Base-by-base conservation (phyloP, 2,888 invertebrate species). In the Drosophila longiperda region DNA sequence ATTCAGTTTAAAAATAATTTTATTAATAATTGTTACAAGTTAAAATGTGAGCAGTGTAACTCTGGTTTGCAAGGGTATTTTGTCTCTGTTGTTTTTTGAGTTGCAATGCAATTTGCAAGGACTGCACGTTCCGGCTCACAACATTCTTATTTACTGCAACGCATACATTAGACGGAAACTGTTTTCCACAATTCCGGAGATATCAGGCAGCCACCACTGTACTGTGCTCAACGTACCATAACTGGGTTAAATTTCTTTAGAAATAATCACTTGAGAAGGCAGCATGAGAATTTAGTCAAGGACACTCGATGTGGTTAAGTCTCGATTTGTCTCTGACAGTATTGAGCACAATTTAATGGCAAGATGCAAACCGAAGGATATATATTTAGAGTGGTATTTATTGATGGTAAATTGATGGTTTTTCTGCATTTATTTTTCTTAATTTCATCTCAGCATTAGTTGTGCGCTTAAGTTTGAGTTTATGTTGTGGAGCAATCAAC, bases 141-240 rank as follows among this genome's bases (percentile, higher is more conserved):
- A 71, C 72, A 76, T 73, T 72, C 75, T 83, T 78, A 78, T 83
- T 82, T 83, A 74, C 73, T 70, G 72, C 72, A 52, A 59, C 62
- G 75, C 75, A 83, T 83, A 83, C 83, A 83, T 83, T 82, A 83
- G 82, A 66, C 71, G 66, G 66, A 82, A 83, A 78, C 67, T 70
- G 75, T 69, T 77, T 76, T 55, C 29, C 29, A 55, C 55, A 26
- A 29, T 29, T 57, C 15, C 5, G 9, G 8, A 57, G 20, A 45
- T 45, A 45, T 40, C 36, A 54, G 38, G 26, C 55, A 38, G 38
- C 36, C 55, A 29, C n/a, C 29, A 23, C 23, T n/a, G 38, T 55
- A 23, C 23, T n/a, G 38, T 55, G 55, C 8, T 4, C 23, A 54
- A 36, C 23, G 54, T 11, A n/a, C 55, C 55, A 55, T 38, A 55